These are phyloP conservation scores for Rhimphoctona megacephalus DNA, from an alignment of 2,888 invertebrate genomes.

Conservation along the genomic window DNA sequence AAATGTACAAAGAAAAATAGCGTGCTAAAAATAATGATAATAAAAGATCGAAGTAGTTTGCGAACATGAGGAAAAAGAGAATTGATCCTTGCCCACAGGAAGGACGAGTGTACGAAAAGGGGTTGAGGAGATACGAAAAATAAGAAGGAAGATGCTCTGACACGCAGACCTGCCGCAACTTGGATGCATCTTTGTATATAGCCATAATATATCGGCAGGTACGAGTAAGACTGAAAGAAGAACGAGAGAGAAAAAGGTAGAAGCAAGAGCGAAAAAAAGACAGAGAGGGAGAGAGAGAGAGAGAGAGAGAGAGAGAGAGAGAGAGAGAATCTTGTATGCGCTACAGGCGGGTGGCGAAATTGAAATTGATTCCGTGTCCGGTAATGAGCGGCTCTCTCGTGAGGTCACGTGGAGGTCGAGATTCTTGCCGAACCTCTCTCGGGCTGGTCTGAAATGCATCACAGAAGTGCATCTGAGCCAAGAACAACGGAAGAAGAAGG, in stretches of 20 bases:
- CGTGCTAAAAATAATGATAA: neutral
- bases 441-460: constrained; percentile 39
- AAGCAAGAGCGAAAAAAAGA: constrained; percentile 12
- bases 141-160: constrained; percentile 32
- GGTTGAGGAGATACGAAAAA: constrained; percentile 8
- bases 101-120: constrained; percentile 35
- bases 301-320: constrained; percentile 25
- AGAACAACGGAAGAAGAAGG: constrained; percentile 17
- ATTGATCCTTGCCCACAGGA: constrained; percentile 55
- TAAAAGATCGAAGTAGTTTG: constrained; percentile 2
- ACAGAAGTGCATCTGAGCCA: constrained; percentile 58
- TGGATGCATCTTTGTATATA: constrained; percentile 55
- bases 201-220: constrained; percentile 32
- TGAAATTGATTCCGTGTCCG: constrained; percentile 80
- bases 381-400: constrained; percentile 68
- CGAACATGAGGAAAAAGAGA: constrained; percentile 29
- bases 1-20: neutral
- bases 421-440: constrained; percentile 63
- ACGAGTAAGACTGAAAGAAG: neutral
- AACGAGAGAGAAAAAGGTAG: neutral
- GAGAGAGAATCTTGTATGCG: constrained; percentile 29
- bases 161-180: constrained; percentile 64
- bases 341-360: constrained; percentile 74
- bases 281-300: constrained; percentile 21
- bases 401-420: constrained; percentile 63